These are phyloP conservation scores for Megastigmus dorsalis DNA, from an alignment of 2,888 invertebrate genomes.

Conservation along the genomic window DNA sequence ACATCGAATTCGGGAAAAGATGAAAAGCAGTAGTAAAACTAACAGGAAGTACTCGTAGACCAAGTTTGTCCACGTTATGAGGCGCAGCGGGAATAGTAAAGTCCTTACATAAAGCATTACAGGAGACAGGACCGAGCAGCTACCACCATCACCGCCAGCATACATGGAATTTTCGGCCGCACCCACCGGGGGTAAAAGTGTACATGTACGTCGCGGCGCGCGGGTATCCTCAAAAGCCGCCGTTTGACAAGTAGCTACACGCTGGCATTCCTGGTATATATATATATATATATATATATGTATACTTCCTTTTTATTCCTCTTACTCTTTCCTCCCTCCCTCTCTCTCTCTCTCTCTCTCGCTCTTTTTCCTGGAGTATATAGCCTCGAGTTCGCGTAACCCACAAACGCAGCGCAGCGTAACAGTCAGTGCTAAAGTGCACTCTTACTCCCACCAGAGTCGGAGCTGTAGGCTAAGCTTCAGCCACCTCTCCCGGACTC, in stretches of 20 bases:
- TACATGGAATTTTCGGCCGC: conserved; percentile 26
- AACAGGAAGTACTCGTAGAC: too few relatives aligned
- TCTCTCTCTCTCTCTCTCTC: background rate
- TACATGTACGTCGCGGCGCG: background rate
- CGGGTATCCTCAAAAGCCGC: conserved; percentile 34
- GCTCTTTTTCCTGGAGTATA: conserved; percentile 8
- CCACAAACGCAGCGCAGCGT: conserved; percentile 53
- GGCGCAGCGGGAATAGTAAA: background rate
- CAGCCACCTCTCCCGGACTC: conserved; percentile 3
- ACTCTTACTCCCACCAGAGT: conserved; percentile 34
- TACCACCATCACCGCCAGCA: background rate
- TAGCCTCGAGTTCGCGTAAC: conserved; percentile 32
- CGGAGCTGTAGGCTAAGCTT: too few relatives aligned
- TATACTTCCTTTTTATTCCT: conserved; percentile 27
- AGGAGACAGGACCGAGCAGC: background rate
- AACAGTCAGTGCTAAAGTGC: conserved; percentile 48
- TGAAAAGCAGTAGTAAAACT: too few relatives aligned
- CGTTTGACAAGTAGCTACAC: conserved; percentile 42
- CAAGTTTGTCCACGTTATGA: too few relatives aligned
- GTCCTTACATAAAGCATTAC: conserved; percentile 8
- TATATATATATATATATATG: too few relatives aligned
- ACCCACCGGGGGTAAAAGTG: background rate
- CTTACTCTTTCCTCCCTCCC: background rate
- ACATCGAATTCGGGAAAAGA: too few relatives aligned
- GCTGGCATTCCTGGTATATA: conserved; percentile 14